Base-by-base conservation (phyloP, 2,113 vertebrate genomes). In the Pao palembangensis region DNA sequence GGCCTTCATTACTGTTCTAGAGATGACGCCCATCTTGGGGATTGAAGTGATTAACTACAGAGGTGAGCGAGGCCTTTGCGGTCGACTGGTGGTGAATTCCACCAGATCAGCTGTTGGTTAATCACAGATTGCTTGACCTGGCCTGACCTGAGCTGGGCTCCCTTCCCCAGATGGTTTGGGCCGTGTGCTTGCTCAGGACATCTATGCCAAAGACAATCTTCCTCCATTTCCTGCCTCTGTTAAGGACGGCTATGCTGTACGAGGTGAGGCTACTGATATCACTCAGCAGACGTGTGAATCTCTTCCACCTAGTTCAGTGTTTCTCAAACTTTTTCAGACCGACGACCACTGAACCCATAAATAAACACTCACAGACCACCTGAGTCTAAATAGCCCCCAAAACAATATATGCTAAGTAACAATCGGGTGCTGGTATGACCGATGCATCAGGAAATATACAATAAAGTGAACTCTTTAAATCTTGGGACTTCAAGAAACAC, bases 201-300 rank as follows among this genome's bases (percentile, higher is more conserved):
- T 99, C 75, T 98, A 98, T 83, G 96, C 97, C 92, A 99, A 98
- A 94, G 96, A 99, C 90, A 99, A 98, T 87, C 89, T 99, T 69
- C 97, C 97, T 65, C 96, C 96, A 2, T 99, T 99, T 68, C 96
- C 97, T 54, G 97, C 97, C 61, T 99, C 96, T 13, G 94, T 99
- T 69, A 99, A 99, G 90, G 97, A 99, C 1, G 97, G 97, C 67
- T 99, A 99, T 0, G 97, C 97, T 82, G 97, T 99, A 71, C 91
- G 97, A 93, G 97, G 97, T 99, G 87, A 93, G 81, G 15, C 15
- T 20, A 12, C 17, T 38, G 1, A 11, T 12, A 38, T 38, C 34
- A 38, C 8, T 2, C 8, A 10, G 34, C 34, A 8, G 11, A 11
- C 1, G 34, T 38, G 10, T 28, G 25, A 7, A 38, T 38, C 34